Percentiles rank a stretch among this genome's conserved stretches.
Evolutionary conservation across 2,797 vertebrate genomes (phyloP).

Genomic region (Lophotriccus pileatus): DNA sequence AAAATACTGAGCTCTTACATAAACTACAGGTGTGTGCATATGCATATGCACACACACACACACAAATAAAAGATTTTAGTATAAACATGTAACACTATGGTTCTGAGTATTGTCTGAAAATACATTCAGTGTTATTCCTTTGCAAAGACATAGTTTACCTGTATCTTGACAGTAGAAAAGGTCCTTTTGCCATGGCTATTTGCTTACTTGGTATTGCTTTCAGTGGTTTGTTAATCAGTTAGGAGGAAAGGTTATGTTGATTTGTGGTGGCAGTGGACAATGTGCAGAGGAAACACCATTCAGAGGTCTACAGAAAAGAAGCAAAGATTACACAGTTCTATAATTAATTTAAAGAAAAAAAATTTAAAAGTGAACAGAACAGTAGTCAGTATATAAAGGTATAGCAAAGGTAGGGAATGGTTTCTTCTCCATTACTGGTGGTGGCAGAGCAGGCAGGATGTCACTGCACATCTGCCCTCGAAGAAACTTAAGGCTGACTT

Average conservation of each 20-base stretch:
- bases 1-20: background rate
- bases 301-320: background rate
- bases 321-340: background rate
- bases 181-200: background rate
- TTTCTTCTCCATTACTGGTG: background rate
- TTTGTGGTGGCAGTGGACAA: background rate
- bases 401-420: background rate
- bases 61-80: background rate
- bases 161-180: background rate
- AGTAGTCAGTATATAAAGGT: background rate
- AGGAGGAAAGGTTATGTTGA: background rate
- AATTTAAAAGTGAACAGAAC: background rate
- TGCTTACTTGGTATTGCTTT: background rate
- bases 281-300: background rate
- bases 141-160: background rate
- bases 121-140: background rate
- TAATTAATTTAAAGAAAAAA: background rate
- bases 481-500: background rate
- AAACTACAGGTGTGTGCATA: background rate
- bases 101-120: background rate
- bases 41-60: background rate
- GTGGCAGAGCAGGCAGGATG: background rate
- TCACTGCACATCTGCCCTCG: fast-evolving
- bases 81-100: background rate
- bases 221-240: background rate